Evolutionary conservation across 2,797 vertebrate genomes (phyloP).

Genomic region (Synanceia verrucosa): DNA sequence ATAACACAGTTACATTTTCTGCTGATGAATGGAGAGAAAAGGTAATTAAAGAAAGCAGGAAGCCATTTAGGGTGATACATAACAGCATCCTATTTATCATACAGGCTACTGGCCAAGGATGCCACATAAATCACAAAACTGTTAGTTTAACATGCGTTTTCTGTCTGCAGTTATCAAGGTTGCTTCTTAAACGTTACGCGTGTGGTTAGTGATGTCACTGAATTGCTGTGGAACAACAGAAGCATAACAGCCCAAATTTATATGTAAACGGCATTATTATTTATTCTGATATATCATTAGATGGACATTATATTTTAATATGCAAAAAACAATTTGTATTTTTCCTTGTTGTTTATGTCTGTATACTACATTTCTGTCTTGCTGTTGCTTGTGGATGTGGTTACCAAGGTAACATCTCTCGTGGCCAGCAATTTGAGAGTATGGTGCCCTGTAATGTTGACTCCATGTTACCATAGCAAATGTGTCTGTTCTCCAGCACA

Average conservation of each 20-base stretch:
- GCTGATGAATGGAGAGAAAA: conserved; percentile 68
- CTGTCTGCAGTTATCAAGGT: conserved; percentile 20
- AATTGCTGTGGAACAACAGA: not conserved
- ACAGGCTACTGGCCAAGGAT: conserved; percentile 8
- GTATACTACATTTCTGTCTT: conserved; percentile 56
- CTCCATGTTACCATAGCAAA: conserved; percentile 72
- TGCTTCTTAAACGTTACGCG: conserved; percentile 13
- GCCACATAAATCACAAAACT: conserved; percentile 40
- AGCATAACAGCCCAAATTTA: not conserved
- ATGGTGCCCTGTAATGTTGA: conserved; percentile 73
- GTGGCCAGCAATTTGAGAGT: conserved; percentile 76
- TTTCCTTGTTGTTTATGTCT: conserved; percentile 54
- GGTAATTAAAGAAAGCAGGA: conserved; percentile 65
- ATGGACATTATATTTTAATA: too few relatives aligned
- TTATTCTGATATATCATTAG: too few relatives aligned
- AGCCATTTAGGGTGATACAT: conserved; percentile 48
- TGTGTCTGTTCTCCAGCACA: conserved; percentile 55
- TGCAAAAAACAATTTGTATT: not conserved
- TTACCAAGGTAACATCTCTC: conserved; percentile 84
- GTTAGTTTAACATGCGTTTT: conserved; percentile 37
- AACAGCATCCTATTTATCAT: conserved; percentile 55
- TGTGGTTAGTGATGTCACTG: not conserved
- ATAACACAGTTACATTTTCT: conserved; percentile 65
- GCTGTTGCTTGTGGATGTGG: conserved; percentile 74
- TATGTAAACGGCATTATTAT: too few relatives aligned